These are phyloP conservation scores for Macrotis lagotis DNA, from an alignment of 2,113 vertebrate genomes.

Conservation along the genomic window DNA sequence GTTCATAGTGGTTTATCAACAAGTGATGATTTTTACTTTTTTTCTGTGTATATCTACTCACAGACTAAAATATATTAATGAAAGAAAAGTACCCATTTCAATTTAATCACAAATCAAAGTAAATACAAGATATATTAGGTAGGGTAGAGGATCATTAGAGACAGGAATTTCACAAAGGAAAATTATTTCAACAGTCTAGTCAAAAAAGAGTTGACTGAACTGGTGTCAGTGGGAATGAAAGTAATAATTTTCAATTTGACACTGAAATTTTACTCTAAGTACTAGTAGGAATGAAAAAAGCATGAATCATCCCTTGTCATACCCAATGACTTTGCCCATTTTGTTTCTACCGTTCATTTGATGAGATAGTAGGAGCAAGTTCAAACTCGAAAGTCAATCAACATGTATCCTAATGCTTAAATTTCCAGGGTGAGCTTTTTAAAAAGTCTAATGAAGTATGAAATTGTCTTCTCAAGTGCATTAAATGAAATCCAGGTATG, in stretches of 20 bases:
- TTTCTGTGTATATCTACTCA: not conserved
- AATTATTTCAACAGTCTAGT: not conserved
- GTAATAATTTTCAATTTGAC: not conserved
- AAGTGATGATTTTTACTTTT: not conserved
- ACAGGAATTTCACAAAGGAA: not conserved
- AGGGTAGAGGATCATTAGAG: not conserved
- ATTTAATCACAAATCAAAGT: not conserved
- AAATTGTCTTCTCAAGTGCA: not conserved
- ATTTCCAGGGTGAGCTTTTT: not conserved
- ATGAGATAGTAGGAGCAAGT: not conserved
- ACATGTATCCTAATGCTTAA: not conserved
- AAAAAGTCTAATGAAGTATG: not conserved
- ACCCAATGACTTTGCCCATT: not conserved
- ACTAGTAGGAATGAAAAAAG: not conserved
- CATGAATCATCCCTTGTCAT: not conserved
- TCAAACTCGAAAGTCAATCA: not conserved
- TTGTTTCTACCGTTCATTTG: not conserved
- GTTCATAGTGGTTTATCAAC: not conserved
- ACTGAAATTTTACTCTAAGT: not conserved
- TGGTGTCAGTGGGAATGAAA: not conserved
- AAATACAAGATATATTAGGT: not conserved
- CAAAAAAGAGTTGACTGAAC: not conserved
- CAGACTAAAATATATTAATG: not conserved
- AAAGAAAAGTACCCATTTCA: not conserved
- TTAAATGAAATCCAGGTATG: not conserved